Evolutionary conservation across 2,888 invertebrate species (phyloP), one percentile per base, ranked within the genome.

Genomic region (Hemaris fuciformis): DNA sequence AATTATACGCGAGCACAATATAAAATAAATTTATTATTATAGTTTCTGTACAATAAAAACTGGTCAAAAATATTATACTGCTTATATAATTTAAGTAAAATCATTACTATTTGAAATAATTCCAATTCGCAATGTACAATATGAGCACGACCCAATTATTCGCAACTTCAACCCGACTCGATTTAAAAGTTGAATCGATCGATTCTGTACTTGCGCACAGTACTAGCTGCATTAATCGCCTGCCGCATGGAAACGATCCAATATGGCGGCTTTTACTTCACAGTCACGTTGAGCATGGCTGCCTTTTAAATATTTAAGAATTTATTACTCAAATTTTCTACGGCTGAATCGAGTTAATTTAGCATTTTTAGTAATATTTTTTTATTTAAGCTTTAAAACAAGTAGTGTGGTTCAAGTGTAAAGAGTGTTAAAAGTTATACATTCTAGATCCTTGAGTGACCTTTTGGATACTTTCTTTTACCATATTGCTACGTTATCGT

Each of bases 371-470:
- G 65, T 73, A 72, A 73, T 70, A 75, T 79, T 66, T 73, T 77
- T 83, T 85, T 81, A 72, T 76, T 81, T 84, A 88, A 83, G 80
- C 80, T 71, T 79, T 72, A 77, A 77, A 77, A 77, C 83, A 85
- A 85, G 81, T 81, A 77, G 83, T 77, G 87, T 87, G 81, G 75
- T 84, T 77, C 66, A 79, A 87, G 87, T 88, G 81, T 72, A 81
- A 84, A 77, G 77, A 83, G 86, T 87, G 82, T 67, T 83, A 80
- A 76, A 80, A 87, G 75, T 83, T 81, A 67, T 81, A 82, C 83
- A 83, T 84, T 85, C 83, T 88, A 86, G 85, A 90, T 89, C 89
- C 87, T 89, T 88, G 88, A 87, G 87, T 90, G 91, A 91, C 90
- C 90, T 90, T 91, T 90, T 83, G 82, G 77, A 77, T 85, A 89